These are phyloP conservation scores for Enteromius mattozi DNA, from an alignment of 2,797 vertebrate genomes.

Conservation along the genomic window DNA sequence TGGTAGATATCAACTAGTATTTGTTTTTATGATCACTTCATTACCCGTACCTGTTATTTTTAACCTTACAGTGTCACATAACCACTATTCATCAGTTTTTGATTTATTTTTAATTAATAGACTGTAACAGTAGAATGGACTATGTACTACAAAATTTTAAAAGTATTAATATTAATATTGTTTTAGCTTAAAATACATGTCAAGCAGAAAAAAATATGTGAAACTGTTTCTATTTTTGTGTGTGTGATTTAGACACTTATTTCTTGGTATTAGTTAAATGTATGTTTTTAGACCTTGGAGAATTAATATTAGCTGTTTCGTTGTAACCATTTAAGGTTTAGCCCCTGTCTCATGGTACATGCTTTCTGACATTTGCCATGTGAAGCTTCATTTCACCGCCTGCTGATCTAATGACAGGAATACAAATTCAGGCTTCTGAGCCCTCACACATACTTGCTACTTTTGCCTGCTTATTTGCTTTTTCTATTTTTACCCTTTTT, in stretches of 20 bases:
- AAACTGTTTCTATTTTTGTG: not conserved
- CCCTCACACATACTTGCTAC: not conserved
- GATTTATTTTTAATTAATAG: not conserved
- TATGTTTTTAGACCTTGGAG: not conserved
- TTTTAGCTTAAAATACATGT: not conserved
- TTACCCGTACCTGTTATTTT: not conserved
- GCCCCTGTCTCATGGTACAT: not conserved
- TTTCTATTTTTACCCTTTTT: not conserved
- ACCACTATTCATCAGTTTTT: not conserved
- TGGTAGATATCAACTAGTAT: not conserved
- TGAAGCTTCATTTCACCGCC: not conserved
- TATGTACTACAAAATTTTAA: not conserved
- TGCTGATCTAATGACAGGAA: not conserved
- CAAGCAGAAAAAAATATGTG: not conserved
- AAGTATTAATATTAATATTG: not conserved
- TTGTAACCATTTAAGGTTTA: not conserved
- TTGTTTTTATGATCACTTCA: not conserved
- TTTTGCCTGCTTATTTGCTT: not conserved
- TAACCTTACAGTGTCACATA: not conserved
- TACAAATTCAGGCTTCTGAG: not conserved
- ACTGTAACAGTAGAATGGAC: not conserved
- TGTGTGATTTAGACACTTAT: not conserved
- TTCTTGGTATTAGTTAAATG: not conserved
- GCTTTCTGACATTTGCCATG: slow-evolving; percentile 15
- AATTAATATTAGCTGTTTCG: not conserved